A percentile compares a stretch with the other conserved stretches of the same genome.
Conservation (phyloP, 2,113 vertebrate genomes). For the Gila orcuttii region DNA sequence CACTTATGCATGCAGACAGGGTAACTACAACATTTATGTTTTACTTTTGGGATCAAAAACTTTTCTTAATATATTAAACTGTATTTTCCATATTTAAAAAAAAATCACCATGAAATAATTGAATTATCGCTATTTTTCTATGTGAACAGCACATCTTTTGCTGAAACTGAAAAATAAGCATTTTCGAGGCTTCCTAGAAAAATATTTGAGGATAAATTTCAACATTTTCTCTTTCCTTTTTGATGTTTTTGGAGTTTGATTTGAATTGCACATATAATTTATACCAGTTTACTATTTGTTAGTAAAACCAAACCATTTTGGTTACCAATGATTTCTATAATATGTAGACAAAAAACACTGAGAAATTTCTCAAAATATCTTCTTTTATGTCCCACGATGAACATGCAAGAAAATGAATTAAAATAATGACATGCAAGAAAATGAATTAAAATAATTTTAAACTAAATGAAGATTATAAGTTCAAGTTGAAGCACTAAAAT, state of each 20-base stretch:
- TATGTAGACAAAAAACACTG: background rate
- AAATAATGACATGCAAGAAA: too few species aligned
- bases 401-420: too few species aligned
- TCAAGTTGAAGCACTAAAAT: background rate
- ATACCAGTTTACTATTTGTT: background rate
- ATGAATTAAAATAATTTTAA: background rate
- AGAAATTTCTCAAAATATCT: background rate
- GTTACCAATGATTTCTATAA: background rate
- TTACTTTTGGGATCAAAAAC: background rate
- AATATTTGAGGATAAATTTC: background rate
- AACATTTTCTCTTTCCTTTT: background rate
- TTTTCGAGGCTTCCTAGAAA: background rate
- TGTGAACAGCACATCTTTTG: background rate
- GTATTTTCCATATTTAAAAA: background rate
- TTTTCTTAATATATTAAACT: background rate
- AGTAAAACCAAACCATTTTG: background rate
- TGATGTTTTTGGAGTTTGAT: background rate
- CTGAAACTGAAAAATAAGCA: background rate
- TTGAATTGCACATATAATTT: background rate
- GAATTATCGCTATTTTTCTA: background rate
- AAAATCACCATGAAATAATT: background rate
- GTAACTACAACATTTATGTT: background rate
- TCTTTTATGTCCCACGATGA: background rate
- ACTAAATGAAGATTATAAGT: background rate
- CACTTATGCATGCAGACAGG: background rate